Evolutionary conservation across 2,888 invertebrate genomes (phyloP).

Genomic region (Calameuta pallipes): DNA sequence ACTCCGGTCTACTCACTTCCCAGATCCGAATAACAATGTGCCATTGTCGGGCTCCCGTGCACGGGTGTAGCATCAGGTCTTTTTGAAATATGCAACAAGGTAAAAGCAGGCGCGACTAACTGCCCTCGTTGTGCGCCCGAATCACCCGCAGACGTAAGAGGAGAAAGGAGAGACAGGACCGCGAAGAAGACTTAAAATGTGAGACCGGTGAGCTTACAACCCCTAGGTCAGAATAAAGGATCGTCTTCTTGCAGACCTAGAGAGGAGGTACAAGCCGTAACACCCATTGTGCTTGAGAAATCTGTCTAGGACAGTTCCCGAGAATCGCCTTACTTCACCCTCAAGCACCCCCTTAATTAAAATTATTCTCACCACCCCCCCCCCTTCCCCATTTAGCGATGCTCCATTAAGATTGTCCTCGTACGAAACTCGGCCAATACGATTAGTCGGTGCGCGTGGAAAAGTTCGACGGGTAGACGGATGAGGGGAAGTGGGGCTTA

Average conservation of each 20-base stretch:
- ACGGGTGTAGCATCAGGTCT: not conserved
- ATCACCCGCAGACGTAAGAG: not conserved
- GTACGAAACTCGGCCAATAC: not conserved
- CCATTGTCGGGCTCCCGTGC: slow-evolving; percentile 44
- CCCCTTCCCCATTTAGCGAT: too few relatives aligned
- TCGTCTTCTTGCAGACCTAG: not conserved
- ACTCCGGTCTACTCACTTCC: slow-evolving; percentile 33
- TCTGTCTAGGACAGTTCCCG: not conserved
- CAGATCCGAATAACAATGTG: slow-evolving; percentile 60
- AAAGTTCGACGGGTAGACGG: not conserved
- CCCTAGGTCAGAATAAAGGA: not conserved
- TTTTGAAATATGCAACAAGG: not conserved
- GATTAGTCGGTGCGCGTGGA: not conserved
- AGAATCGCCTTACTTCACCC: not conserved
- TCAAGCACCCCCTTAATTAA: not conserved
- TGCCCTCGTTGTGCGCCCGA: not conserved
- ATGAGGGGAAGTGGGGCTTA: not conserved
- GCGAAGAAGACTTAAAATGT: not conserved
- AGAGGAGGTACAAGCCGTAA: not conserved
- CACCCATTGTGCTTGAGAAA: not conserved
- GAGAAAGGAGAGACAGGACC: not conserved
- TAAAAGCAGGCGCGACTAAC: not conserved
- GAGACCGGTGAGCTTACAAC: not conserved
- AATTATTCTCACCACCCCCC: not conserved
- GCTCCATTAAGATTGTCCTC: not conserved